Evolutionary conservation across 1,140 invertebrate genomes (phyloP).

Genomic region (Cylas formicarius): DNA sequence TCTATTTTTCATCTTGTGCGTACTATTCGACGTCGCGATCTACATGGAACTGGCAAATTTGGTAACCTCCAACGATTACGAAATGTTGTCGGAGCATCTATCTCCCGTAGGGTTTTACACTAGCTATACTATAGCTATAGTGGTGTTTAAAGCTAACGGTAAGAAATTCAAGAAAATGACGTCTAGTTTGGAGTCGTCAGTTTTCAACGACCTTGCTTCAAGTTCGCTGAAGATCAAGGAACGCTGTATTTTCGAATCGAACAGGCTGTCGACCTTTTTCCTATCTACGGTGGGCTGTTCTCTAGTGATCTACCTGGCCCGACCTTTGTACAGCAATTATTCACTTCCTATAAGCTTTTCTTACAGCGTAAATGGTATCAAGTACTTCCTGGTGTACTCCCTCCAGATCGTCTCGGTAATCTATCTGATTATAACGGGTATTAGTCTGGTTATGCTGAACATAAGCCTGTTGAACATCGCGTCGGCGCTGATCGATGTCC

Average conservation of each 20-base stretch:
- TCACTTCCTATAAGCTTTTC: conserved; percentile 8
- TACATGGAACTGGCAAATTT: conserved; percentile 4
- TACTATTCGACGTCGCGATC: conserved; percentile 11
- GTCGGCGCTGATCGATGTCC: conserved; percentile 7
- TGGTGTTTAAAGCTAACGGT: conserved; percentile 7
- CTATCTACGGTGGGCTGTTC: not conserved
- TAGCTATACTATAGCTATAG: conserved; percentile 8
- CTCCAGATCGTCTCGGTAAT: conserved; percentile 6
- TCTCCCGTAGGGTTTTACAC: conserved; percentile 11
- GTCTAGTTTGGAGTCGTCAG: not conserved
- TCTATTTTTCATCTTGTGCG: conserved; percentile 2
- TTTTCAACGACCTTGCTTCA: conserved; percentile 5
- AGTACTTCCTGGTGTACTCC: not conserved
- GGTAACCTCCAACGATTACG: conserved; percentile 3
- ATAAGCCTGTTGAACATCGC: conserved; percentile 9
- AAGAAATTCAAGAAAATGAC: not conserved
- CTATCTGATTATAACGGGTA: conserved; percentile 11
- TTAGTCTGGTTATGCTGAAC: conserved; percentile 8
- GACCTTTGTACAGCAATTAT: conserved; percentile 5
- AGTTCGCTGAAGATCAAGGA: conserved; percentile 2
- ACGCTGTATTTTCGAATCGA: conserved; percentile 7
- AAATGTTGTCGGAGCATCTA: conserved; percentile 3
- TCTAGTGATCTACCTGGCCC: conserved; percentile 7
- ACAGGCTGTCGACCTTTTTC: conserved; percentile 1
- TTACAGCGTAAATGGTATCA: not conserved